phyloP scores from a whole-genome alignment of 2,888 invertebrate species.

The Leucozona laternaria region DNA sequence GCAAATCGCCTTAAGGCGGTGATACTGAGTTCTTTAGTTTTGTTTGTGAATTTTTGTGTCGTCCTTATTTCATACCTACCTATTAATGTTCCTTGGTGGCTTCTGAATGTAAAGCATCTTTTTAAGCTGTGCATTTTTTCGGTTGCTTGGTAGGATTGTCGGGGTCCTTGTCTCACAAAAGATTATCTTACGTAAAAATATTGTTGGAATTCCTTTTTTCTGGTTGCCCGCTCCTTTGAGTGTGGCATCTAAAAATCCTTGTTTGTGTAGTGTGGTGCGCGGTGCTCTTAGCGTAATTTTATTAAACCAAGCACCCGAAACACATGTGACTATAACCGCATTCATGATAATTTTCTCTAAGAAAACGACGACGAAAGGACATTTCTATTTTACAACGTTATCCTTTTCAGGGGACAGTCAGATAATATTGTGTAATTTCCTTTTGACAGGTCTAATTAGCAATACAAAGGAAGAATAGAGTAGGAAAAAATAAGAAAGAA shows the following conservation, averaged over 20 bases:
- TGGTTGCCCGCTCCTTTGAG: slow-evolving; percentile 60
- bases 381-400: slow-evolving; percentile 50
- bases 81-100: slow-evolving; percentile 47
- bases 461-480: slow-evolving; percentile 56
- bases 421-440: slow-evolving; percentile 65
- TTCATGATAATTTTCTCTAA: slow-evolving; percentile 70
- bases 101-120: slow-evolving; percentile 74
- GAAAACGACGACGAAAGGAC: slow-evolving; percentile 56
- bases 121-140: slow-evolving; percentile 74
- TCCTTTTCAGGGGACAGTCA: slow-evolving; percentile 55
- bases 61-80: slow-evolving; percentile 27
- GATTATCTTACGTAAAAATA: slow-evolving; percentile 75
- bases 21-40: slow-evolving; percentile 74
- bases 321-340: slow-evolving; percentile 73
- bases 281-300: slow-evolving; percentile 68
- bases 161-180: slow-evolving; percentile 70
- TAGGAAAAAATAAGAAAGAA: slow-evolving; percentile 44
- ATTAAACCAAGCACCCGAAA: slow-evolving; percentile 71
- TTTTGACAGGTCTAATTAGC: slow-evolving; percentile 72
- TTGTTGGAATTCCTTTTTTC: slow-evolving; percentile 69
- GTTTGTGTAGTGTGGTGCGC: slow-evolving; percentile 55
- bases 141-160: slow-evolving; percentile 68
- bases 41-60: slow-evolving; percentile 55
- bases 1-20: slow-evolving; percentile 75
- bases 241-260: slow-evolving; percentile 64